Evolutionary conservation across 92 coral and sea anemone genomes (phyloP), one percentile per base, ranked within the genome.

Genomic region (Meandrina meandrites): DNA sequence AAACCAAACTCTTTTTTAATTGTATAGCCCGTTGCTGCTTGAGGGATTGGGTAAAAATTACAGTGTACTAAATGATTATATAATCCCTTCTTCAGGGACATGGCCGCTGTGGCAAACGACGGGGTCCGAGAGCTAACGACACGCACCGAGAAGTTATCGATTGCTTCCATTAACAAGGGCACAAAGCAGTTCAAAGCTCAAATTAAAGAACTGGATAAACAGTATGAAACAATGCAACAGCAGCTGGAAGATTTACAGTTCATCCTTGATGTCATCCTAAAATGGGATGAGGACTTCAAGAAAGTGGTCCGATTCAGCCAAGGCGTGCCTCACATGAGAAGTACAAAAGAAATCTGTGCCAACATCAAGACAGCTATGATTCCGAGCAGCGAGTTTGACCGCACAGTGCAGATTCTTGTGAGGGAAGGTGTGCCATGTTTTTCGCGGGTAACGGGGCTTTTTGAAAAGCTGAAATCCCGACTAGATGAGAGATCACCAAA

Each of bases 291-390:
- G 19, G 99, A 97, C 71, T 89, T 97, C 80, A 94, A 89, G 56
- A 93, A 90, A 50, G 93, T 97, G 27, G 97, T 93, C 8, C 93
- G 99, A 70, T 96, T 95, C 56, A 94, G 99, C 62, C 99, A 97
- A 78, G 99, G 99, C 16, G 98, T 97, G 16, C 99, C 99, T 11
- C 98, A 97, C 75, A 93, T 91, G 91, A 88, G 99, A 16, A 90
- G 90, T 15, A 88, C 95, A 9, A 95, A 91, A 31, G 99, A 97
- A 36, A 88, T 94, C 16, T 97, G 96, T 51, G 34, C 88, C 71
- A 93, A 95, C 64, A 92, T 97, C 74, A 95, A 92, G 58, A 92
- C 94, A 1, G 91, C 93, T 24, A 93, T 97, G 99, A 91, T 92
- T 4, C 90, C 98, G 1, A 95, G 96, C 35, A 93, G 94, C 6